A percentile compares a stretch with the other conserved stretches of the same genome.
These are phyloP conservation scores for Triops cancriformis DNA, from an alignment of 1,140 invertebrate genomes.

Conservation along the genomic window DNA sequence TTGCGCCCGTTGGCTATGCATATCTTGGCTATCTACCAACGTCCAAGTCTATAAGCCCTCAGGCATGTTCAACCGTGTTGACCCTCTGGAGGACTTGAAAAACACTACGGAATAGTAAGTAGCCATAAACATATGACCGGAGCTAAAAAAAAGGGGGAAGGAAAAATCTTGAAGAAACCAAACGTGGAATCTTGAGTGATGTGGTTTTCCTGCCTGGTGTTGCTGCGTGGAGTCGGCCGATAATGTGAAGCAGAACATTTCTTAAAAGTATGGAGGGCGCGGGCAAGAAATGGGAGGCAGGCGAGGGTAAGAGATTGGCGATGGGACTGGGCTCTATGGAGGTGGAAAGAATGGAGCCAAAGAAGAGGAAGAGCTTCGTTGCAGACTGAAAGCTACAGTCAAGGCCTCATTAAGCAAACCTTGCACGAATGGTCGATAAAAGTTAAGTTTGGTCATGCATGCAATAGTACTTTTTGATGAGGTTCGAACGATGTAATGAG, in stretches of 20 bases:
- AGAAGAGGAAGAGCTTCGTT: background rate
- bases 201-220: background rate
- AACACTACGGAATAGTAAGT: background rate
- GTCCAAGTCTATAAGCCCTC: slow-evolving; percentile 9
- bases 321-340: background rate
- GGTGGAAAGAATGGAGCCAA: too few relatives aligned
- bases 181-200: background rate
- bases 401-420: background rate
- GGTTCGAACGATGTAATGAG: background rate
- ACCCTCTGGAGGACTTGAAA: background rate
- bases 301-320: background rate
- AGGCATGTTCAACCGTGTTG: slow-evolving; percentile 1
- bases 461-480: slow-evolving; percentile 2
- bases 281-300: background rate
- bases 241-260: background rate
- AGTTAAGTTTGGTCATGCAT: slow-evolving; percentile 14
- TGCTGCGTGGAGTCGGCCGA: background rate
- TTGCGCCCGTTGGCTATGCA: background rate
- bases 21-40: slow-evolving; percentile 13
- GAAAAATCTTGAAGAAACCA: background rate
- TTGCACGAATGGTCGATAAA: slow-evolving; percentile 2
- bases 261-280: background rate
- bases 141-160: background rate
- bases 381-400: background rate
- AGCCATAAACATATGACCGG: background rate